Conservation (phyloP, 1,140 invertebrate genomes). For the Orchestia grillus region DNA sequence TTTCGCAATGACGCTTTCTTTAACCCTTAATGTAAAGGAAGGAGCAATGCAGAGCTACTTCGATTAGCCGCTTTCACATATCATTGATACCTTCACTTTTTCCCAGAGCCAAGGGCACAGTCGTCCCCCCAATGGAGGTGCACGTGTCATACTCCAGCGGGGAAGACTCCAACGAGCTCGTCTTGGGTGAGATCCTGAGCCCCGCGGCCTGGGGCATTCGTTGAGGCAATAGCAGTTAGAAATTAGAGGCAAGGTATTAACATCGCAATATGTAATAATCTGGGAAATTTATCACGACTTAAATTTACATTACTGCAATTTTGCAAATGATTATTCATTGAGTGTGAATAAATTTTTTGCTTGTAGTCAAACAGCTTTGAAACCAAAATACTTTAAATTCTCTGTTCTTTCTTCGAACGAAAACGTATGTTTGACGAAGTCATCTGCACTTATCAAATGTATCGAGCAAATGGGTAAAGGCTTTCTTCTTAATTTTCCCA, state of each 20-base stretch:
- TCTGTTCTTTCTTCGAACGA: not conserved
- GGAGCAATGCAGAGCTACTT: no score
- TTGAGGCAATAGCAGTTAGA: not conserved
- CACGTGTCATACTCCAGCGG: conserved; percentile 1
- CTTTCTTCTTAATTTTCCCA: no score
- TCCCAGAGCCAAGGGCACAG: not conserved
- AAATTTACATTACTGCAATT: not conserved
- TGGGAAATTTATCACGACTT: not conserved
- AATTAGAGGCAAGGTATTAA: not conserved
- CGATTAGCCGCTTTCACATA: no score
- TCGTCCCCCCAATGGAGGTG: not conserved
- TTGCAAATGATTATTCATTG: not conserved
- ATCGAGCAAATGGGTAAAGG: no score
- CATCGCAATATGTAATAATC: not conserved
- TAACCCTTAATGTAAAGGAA: no score
- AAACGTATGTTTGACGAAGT: not conserved
- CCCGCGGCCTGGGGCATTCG: not conserved
- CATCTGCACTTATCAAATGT: no score
- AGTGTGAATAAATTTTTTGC: not conserved
- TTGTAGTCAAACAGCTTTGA: not conserved
- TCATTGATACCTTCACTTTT: not conserved
- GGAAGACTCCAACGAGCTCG: not conserved
- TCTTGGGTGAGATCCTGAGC: not conserved
- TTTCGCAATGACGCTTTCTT: no score
- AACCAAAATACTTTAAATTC: not conserved